Evolutionary conservation across 2,113 vertebrate species (phyloP).

Genomic region (Okapia johnstoni): DNA sequence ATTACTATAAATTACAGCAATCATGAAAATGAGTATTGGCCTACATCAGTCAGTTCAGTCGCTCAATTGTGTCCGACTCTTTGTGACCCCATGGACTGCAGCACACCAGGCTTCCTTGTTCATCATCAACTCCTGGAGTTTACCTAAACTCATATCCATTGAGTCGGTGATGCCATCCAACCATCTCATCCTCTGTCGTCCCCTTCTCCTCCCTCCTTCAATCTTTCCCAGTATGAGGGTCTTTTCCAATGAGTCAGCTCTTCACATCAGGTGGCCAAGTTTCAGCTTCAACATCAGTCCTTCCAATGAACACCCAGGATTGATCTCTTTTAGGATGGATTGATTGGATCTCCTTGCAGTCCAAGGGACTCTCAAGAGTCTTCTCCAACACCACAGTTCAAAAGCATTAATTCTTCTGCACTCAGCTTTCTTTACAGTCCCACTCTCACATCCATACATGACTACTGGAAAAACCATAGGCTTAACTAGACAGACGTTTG

Average conservation of each 20-base stretch:
- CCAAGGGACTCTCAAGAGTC: not conserved
- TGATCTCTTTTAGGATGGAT: not conserved
- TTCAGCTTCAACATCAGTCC: not conserved
- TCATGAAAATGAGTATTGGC: not conserved
- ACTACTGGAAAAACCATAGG: not conserved
- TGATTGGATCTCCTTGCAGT: not conserved
- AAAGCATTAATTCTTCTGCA: not conserved
- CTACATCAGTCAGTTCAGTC: not conserved
- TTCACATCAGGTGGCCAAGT: not conserved
- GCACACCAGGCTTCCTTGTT: not conserved
- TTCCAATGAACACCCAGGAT: not conserved
- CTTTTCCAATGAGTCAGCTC: not conserved
- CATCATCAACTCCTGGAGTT: not conserved
- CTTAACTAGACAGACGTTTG: not conserved
- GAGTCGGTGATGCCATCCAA: not conserved
- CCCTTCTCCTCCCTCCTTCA: not conserved
- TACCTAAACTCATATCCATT: not conserved
- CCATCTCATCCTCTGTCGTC: not conserved
- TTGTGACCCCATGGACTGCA: not conserved
- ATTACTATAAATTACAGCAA: not conserved
- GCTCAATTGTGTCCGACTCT: rapidly evolving
- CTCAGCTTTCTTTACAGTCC: not conserved
- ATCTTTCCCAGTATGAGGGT: not conserved
- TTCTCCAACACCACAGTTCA: not conserved
- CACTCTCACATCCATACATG: not conserved